Percentiles rank a stretch among this genome's conserved stretches.
These are phyloP conservation scores for Chaetodon auriga DNA, from an alignment of 2,113 vertebrate species.

Conservation along the genomic window DNA sequence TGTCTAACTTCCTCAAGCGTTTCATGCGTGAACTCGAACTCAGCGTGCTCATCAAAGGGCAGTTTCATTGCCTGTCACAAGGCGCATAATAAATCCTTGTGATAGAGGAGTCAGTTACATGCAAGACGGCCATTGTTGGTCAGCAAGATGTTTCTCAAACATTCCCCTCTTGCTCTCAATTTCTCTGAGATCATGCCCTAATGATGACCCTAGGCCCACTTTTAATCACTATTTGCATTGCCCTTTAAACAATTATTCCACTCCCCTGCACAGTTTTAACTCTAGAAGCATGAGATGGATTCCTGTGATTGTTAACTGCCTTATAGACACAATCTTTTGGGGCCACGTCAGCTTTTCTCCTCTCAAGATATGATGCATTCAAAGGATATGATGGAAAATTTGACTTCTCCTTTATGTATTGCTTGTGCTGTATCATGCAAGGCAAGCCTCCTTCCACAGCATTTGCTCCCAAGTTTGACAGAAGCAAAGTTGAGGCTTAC, in stretches of 20 bases:
- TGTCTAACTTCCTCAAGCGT: slow-evolving; percentile 72
- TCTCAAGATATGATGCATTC: slow-evolving; percentile 37
- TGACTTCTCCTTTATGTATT: slow-evolving; percentile 46
- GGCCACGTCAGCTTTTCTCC: slow-evolving; percentile 37
- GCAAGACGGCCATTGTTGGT: slow-evolving; percentile 66
- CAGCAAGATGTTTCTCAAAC: slow-evolving; percentile 74
- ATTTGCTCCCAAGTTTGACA: slow-evolving; percentile 41
- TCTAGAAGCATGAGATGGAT: slow-evolving; percentile 61
- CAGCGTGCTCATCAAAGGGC: slow-evolving; percentile 70
- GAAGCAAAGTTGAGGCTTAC: slow-evolving; percentile 51
- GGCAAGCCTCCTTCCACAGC: slow-evolving; percentile 43
- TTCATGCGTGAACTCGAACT: slow-evolving; percentile 60
- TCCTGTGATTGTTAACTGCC: slow-evolving; percentile 68
- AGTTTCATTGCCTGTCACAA: slow-evolving; percentile 64
- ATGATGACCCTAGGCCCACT: slow-evolving; percentile 83
- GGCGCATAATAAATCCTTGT: slow-evolving; percentile 67
- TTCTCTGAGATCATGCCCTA: slow-evolving; percentile 79
- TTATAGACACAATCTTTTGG: slow-evolving; percentile 70
- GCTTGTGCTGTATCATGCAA: slow-evolving; percentile 50
- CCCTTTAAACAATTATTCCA: slow-evolving; percentile 84
- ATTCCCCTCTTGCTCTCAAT: slow-evolving; percentile 59
- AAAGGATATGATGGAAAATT: slow-evolving; percentile 35
- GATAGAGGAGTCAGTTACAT: slow-evolving; percentile 54
- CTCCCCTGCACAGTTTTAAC: slow-evolving; percentile 79
- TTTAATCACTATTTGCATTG: slow-evolving; percentile 83